Percentiles rank a stretch among this genome's conserved stretches.
These are phyloP conservation scores for Nymphalis polychloros DNA, from an alignment of 2,888 invertebrate species.

Conservation along the genomic window DNA sequence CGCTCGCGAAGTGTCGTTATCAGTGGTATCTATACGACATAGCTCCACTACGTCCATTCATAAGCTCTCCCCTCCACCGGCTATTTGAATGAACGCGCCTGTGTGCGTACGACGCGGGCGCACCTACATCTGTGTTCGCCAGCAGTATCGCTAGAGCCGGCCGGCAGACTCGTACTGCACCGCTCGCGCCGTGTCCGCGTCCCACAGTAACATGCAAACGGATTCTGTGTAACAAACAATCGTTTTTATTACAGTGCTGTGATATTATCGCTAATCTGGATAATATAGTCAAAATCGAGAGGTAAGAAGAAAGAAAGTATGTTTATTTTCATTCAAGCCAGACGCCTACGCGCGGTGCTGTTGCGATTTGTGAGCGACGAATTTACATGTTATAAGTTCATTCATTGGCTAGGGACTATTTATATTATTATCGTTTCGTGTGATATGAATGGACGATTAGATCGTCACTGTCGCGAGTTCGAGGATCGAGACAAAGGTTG, in stretches of 20 bases:
- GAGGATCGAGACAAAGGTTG: conserved; percentile 51
- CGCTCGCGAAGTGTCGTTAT: conserved; percentile 67
- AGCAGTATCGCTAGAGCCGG: conserved; percentile 63
- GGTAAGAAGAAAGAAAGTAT: conserved; percentile 61
- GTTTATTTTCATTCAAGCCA: conserved; percentile 77
- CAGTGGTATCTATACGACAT: conserved; percentile 71
- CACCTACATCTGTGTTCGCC: conserved; percentile 53
- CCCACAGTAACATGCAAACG: conserved; percentile 65
- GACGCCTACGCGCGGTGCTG: conserved; percentile 75
- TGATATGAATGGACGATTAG: conserved; percentile 73
- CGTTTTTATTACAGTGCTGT: conserved; percentile 62
- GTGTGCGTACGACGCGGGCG: conserved; percentile 72
- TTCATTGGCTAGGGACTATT: conserved; percentile 74
- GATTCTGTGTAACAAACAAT: conserved; percentile 64
- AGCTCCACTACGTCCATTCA: conserved; percentile 80
- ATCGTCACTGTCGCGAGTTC: conserved; percentile 46
- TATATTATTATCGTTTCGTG: conserved; percentile 74
- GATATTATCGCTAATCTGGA: conserved; percentile 75
- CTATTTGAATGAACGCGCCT: conserved; percentile 64
- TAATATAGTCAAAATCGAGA: conserved; percentile 76
- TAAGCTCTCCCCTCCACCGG: conserved; percentile 67
- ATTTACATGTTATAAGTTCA: conserved; percentile 80
- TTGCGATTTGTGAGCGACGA: conserved; percentile 79
- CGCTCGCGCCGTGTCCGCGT: conserved; percentile 55
- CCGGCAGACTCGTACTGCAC: conserved; percentile 52